phyloP scores from a whole-genome alignment of 2,113 vertebrate genomes.

The Austrofundulus limnaeus region DNA sequence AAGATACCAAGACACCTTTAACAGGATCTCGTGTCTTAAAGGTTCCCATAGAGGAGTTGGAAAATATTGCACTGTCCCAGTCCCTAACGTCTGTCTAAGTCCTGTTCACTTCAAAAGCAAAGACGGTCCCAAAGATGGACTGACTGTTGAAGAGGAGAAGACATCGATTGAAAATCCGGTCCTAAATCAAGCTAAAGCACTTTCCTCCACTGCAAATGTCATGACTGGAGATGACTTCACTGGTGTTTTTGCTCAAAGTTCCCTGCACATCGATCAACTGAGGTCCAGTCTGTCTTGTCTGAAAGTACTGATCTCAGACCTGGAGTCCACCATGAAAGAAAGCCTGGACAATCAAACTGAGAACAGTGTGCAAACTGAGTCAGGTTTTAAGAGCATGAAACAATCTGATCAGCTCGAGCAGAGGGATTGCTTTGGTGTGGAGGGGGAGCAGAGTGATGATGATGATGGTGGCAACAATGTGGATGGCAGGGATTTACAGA shows the following conservation, averaged over 20 bases:
- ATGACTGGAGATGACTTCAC: slow-evolving; percentile 7
- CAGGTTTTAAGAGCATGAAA: not conserved
- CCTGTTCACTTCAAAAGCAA: slow-evolving; percentile 64
- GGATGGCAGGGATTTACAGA: not conserved
- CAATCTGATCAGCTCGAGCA: not conserved
- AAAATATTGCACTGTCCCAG: slow-evolving; percentile 61
- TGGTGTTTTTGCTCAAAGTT: slow-evolving; percentile 17
- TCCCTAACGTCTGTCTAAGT: slow-evolving; percentile 66
- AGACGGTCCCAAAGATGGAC: not conserved
- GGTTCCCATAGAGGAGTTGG: slow-evolving; percentile 11
- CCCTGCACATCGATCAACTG: slow-evolving; percentile 68
- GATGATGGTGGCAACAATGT: not conserved
- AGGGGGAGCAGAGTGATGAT: slow-evolving; percentile 1
- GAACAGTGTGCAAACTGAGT: slow-evolving; percentile 7
- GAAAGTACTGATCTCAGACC: slow-evolving; percentile 70
- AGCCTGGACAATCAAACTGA: slow-evolving; percentile 30
- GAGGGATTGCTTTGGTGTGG: slow-evolving; percentile 1
- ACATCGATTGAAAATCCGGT: slow-evolving; percentile 5
- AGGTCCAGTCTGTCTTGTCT: slow-evolving; percentile 72
- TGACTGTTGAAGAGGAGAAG: not conserved
- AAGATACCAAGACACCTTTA: slow-evolving; percentile 22
- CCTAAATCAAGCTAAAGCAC: slow-evolving; percentile 14
- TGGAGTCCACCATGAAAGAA: slow-evolving; percentile 68
- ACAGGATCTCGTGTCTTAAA: not conserved
- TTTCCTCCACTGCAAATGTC: not conserved